phyloP scores from a whole-genome alignment of 1,140 invertebrate genomes.

The Sarcophaga bullata region DNA sequence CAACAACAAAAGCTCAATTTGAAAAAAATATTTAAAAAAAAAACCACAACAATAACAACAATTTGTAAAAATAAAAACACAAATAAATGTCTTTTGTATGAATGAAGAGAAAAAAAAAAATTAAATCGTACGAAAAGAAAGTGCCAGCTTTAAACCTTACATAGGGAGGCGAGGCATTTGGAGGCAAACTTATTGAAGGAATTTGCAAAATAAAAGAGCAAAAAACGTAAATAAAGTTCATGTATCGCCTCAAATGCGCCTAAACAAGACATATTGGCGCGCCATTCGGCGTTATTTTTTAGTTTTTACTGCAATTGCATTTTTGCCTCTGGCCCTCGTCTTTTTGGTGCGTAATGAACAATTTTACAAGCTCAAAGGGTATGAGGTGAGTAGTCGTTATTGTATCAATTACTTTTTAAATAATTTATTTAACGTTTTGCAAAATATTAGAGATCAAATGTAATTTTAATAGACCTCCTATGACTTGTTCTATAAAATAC shows the following conservation, averaged over 20 bases:
- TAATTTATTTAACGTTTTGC: background rate
- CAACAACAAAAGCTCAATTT: too few species aligned
- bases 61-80: background rate
- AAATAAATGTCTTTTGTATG: slow-evolving; percentile 10
- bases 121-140: background rate
- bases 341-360: slow-evolving; percentile 64
- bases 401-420: background rate
- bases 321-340: slow-evolving; percentile 61
- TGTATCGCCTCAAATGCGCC: slow-evolving; percentile 60
- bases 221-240: background rate
- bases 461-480: too few species aligned
- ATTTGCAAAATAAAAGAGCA: background rate
- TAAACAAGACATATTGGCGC: slow-evolving; percentile 62
- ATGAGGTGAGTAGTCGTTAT: slow-evolving; percentile 57
- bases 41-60: background rate
- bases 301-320: slow-evolving; percentile 61
- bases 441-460: slow-evolving; percentile 1
- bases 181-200: background rate
- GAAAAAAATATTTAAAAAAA: too few species aligned
- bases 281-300: slow-evolving; percentile 64
- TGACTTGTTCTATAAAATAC: too few species aligned
- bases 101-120: background rate
- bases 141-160: too few species aligned
- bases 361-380: slow-evolving; percentile 64
- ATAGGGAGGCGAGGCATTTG: too few species aligned